Evolutionary conservation across 1,140 invertebrate genomes (phyloP).

Genomic region (Drosophila pectinifera): DNA sequence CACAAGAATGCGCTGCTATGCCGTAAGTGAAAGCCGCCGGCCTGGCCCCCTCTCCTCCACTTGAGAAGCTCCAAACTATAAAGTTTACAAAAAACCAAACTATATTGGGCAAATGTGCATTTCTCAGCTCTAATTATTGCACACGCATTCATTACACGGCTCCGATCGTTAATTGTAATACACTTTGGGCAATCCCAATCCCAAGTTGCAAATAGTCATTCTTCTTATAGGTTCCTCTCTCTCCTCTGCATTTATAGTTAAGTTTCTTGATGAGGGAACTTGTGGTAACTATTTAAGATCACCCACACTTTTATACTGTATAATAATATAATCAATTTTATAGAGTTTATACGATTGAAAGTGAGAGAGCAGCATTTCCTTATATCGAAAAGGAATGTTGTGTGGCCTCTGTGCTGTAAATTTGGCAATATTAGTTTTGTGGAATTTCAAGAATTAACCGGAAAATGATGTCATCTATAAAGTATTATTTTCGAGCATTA

Average conservation of each 20-base stretch:
- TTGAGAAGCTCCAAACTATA: not conserved
- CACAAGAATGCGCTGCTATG: slow-evolving; percentile 23
- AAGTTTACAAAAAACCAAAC: too few species aligned
- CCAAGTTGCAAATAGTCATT: too few species aligned
- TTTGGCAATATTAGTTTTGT: slow-evolving; percentile 13
- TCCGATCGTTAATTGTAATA: not conserved
- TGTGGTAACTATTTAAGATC: too few species aligned
- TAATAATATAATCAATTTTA: too few species aligned
- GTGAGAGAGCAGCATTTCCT: not conserved
- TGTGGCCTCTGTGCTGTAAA: not conserved
- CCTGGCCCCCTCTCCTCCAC: not conserved
- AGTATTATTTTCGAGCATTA: too few species aligned
- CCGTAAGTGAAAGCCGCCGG: slow-evolving; percentile 14
- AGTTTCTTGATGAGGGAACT: too few species aligned
- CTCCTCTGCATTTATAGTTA: too few species aligned
- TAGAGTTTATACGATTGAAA: not conserved
- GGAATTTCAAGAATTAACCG: slow-evolving; percentile 8
- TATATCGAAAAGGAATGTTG: not conserved
- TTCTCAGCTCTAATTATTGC: slow-evolving; percentile 8
- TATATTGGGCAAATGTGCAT: slow-evolving; percentile 12
- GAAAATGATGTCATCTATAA: slow-evolving; percentile 8
- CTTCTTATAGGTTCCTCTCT: too few species aligned
- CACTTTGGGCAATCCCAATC: slow-evolving; percentile 3
- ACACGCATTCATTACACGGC: slow-evolving; percentile 1
- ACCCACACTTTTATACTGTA: too few species aligned